A percentile compares a stretch with the other conserved stretches of the same genome.
phyloP scores from a whole-genome alignment of 2,797 vertebrate species.

The Neoniphon sammara region DNA sequence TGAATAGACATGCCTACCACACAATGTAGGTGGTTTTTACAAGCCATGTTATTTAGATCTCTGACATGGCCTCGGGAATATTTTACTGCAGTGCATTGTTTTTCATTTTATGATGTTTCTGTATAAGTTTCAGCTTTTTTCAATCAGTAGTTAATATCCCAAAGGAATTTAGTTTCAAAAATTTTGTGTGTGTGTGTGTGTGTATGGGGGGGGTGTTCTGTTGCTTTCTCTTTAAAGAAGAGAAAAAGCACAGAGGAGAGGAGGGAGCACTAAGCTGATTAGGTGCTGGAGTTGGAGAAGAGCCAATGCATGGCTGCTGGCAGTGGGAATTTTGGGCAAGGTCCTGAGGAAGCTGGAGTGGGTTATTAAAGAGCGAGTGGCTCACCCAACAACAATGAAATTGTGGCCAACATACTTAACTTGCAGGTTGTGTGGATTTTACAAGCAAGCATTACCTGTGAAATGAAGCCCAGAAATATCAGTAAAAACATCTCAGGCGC shows the following conservation, averaged over 20 bases:
- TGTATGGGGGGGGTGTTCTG: conserved; percentile 14
- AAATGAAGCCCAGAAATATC: conserved; percentile 23
- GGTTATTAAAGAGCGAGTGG: conserved; percentile 52
- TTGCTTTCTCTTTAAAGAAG: conserved; percentile 44
- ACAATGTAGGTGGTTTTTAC: no score
- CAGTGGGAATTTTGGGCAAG: conserved; percentile 55
- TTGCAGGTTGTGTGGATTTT: conserved; percentile 45
- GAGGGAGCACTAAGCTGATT: conserved; percentile 63
- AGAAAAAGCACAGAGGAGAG: conserved; percentile 38
- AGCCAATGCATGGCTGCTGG: conserved; percentile 54
- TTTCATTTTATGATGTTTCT: background rate
- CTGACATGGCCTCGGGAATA: background rate
- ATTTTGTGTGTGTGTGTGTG: background rate
- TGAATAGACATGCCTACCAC: no score
- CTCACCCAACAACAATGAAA: conserved; percentile 55
- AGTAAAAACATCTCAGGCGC: background rate
- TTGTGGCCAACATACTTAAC: conserved; percentile 40
- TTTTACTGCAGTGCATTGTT: background rate
- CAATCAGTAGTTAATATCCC: conserved; percentile 7
- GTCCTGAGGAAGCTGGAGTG: conserved; percentile 53
- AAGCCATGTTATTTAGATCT: background rate
- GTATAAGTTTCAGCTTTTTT: background rate
- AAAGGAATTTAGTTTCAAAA: conserved; percentile 4
- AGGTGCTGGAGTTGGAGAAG: conserved; percentile 55
- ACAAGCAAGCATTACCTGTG: conserved; percentile 11